Evolutionary conservation across 2,888 invertebrate genomes (phyloP), one percentile per base, ranked within the genome.

Genomic region (Charanyca ferruginea): DNA sequence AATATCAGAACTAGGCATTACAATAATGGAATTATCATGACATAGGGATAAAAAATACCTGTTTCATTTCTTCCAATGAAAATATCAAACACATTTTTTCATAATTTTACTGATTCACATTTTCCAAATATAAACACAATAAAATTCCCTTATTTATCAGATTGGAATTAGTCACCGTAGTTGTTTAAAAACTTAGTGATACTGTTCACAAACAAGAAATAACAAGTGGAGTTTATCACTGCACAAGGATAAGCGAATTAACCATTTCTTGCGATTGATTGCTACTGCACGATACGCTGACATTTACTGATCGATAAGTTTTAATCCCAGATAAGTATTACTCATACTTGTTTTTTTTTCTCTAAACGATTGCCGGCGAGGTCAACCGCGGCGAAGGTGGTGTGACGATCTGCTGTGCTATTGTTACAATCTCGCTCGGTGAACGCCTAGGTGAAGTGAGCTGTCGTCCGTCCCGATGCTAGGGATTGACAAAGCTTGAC

Each of bases 311-410:
- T 68, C 18, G 76, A 75, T 68, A 68, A 62, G 20, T 53, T 44
- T 28, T 73, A 53, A 73, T 73, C 44, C 13, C 22, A 42, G 76
- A 73, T 62, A 69, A 73, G n/a, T n/a, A 35, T n/a, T 48, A 51
- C 13, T 22, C 22, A 9, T 67, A 38, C 8, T 20, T 20, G 3
- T 6, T 16, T 35, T n/a, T 25, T 51, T 44, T 65, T 18, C 9
- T 4, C 8, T 32, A 32, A 11, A 18, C 5, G 16, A 20, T 18
- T 16, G 3, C 28, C 32, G 23, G 11, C 25, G 25, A 9, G n/a
- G n/a, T n/a, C n/a, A n/a, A n/a, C n/a, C n/a, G n/a, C n/a, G n/a
- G n/a, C n/a, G n/a, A n/a, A n/a, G n/a, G n/a, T n/a, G n/a, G n/a
- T n/a, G n/a, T n/a, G n/a, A n/a, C n/a, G n/a, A n/a, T n/a, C n/a